Evolutionary conservation across 2,888 invertebrate genomes (phyloP).

Genomic region (Apotomis turbidana): DNA sequence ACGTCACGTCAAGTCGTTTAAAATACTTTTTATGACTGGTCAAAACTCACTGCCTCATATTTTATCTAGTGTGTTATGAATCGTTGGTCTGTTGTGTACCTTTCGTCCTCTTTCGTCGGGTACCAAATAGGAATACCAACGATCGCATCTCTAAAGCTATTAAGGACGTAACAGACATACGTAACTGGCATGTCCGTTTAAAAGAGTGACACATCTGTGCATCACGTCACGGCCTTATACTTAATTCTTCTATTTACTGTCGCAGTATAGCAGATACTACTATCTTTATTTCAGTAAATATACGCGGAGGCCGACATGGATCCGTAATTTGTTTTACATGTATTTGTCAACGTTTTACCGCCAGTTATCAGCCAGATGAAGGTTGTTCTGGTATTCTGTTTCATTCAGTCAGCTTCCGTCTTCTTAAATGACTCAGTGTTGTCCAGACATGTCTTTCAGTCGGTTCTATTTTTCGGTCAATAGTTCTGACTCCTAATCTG

Average conservation of each 20-base stretch:
- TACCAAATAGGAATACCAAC: too few relatives aligned
- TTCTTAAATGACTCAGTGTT: conserved; percentile 17
- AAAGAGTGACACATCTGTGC: neutral
- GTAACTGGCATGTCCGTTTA: too few relatives aligned
- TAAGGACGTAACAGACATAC: too few relatives aligned
- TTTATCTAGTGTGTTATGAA: too few relatives aligned
- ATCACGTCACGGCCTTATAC: neutral
- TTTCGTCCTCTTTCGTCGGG: too few relatives aligned
- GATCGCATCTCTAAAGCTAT: too few relatives aligned
- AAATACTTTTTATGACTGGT: too few relatives aligned
- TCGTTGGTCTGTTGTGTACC: too few relatives aligned
- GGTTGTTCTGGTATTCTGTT: conserved; percentile 14
- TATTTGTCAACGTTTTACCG: conserved; percentile 32
- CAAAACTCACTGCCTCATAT: too few relatives aligned
- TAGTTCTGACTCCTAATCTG: neutral
- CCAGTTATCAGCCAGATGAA: conserved; percentile 25
- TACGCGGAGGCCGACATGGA: conserved; percentile 25
- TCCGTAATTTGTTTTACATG: conserved; percentile 30
- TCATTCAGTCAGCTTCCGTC: conserved; percentile 35
- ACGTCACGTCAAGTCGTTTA: too few relatives aligned
- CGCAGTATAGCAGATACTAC: conserved; percentile 32
- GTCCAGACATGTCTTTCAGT: neutral
- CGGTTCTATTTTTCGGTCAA: neutral
- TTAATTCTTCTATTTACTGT: conserved; percentile 38
- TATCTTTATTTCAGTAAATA: conserved; percentile 38